Percentiles rank a stretch among this genome's conserved stretches.
phyloP scores from a whole-genome alignment of 2,797 vertebrate genomes.

The Molossus molossus region DNA sequence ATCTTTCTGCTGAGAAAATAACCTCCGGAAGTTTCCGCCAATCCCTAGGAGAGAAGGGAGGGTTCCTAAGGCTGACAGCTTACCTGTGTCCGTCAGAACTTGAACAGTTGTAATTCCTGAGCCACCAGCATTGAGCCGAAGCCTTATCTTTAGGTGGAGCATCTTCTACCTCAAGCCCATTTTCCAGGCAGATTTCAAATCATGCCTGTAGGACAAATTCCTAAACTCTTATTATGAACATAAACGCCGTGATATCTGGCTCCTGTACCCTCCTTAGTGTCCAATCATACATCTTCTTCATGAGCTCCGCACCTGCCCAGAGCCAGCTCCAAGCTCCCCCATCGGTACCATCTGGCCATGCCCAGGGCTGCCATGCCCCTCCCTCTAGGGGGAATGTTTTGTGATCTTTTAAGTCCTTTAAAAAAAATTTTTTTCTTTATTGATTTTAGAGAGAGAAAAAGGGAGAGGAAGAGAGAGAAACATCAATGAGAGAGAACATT shows the following conservation, averaged over 20 bases:
- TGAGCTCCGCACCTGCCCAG: neutral
- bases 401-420: neutral
- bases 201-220: neutral
- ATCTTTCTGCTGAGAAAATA: constrained; percentile 65
- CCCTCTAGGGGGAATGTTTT: neutral
- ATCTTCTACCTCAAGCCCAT: neutral
- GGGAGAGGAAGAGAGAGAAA: no score
- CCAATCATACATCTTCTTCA: neutral
- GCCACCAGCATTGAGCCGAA: rapidly evolving
- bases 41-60: neutral
- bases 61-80: neutral
- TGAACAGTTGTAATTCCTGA: neutral
- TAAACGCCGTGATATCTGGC: neutral
- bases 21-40: neutral
- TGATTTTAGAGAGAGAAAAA: no score
- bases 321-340: no score
- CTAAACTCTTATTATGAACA: neutral
- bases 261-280: neutral
- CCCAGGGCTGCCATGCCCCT: no score
- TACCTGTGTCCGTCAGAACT: neutral
- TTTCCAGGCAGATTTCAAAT: neutral
- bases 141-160: neutral
- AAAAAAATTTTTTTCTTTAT: no score
- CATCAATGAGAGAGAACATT: no score
- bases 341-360: neutral